phyloP scores from a whole-genome alignment of 2,888 invertebrate genomes.

The Epinotia demarniana region DNA sequence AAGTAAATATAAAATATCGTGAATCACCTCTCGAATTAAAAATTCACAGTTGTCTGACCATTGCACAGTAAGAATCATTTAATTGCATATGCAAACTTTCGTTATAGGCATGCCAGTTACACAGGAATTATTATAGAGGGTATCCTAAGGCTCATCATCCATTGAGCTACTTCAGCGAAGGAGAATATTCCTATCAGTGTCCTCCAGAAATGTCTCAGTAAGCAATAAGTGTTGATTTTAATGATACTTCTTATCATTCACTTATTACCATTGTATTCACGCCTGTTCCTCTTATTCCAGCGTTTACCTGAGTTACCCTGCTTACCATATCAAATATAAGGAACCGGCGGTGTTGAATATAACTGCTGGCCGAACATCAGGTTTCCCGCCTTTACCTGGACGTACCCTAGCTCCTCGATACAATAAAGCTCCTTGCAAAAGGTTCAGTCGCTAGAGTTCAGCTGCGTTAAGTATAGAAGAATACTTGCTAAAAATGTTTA shows the following conservation, averaged over 20 bases:
- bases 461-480: neutral
- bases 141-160: slow-evolving; percentile 82
- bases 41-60: neutral
- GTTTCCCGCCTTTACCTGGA: slow-evolving; percentile 77
- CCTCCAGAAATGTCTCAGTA: slow-evolving; percentile 77
- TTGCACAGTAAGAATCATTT: neutral
- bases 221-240: slow-evolving; percentile 47
- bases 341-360: slow-evolving; percentile 78
- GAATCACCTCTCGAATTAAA: neutral
- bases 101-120: slow-evolving; percentile 80
- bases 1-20: slow-evolving; percentile 51
- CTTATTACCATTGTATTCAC: neutral
- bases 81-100: neutral
- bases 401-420: slow-evolving; percentile 81
- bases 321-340: slow-evolving; percentile 82
- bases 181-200: slow-evolving; percentile 79
- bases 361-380: slow-evolving; percentile 67
- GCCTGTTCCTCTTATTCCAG: slow-evolving; percentile 59
- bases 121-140: slow-evolving; percentile 85
- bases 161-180: slow-evolving; percentile 78
- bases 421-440: slow-evolving; percentile 75
- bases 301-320: slow-evolving; percentile 80
- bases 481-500: neutral
- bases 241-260: neutral
- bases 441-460: slow-evolving; percentile 61